These are phyloP conservation scores for Acromyrmex charruanus DNA, from an alignment of 1,140 invertebrate species.

Conservation along the genomic window DNA sequence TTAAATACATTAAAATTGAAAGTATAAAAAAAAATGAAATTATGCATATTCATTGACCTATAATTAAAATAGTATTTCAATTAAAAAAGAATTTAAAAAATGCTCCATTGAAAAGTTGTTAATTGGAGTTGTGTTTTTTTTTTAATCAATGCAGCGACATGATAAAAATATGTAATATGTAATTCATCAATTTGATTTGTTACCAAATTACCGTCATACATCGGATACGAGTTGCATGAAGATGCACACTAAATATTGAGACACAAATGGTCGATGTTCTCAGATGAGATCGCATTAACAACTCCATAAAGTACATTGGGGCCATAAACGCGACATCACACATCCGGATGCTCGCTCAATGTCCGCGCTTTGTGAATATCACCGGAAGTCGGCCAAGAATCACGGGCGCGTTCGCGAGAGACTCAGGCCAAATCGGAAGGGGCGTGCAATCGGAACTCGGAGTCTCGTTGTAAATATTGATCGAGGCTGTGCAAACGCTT, in stretches of 20 bases:
- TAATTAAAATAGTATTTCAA: no score
- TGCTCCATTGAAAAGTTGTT: no score
- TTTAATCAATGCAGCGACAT: no score
- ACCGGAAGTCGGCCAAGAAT: constrained; percentile 61
- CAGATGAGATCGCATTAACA: constrained; percentile 33
- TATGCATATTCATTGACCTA: no score
- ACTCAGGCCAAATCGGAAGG: constrained; percentile 56
- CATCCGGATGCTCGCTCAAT: constrained; percentile 61
- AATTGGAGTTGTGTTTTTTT: no score
- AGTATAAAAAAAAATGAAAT: no score
- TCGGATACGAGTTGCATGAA: not conserved
- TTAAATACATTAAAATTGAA: no score
- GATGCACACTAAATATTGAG: not conserved
- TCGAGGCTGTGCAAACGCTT: constrained; percentile 58
- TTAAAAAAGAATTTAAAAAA: no score
- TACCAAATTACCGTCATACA: not conserved
- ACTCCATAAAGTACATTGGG: constrained; percentile 51
- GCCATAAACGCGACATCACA: constrained; percentile 48
- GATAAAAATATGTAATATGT: not conserved
- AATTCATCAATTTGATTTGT: not conserved
- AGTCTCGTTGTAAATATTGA: constrained; percentile 68
- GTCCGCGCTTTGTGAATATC: constrained; percentile 60
- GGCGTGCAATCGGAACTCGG: constrained; percentile 61
- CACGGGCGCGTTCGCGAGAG: constrained; percentile 43
- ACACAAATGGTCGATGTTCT: not conserved